phyloP scores from a whole-genome alignment of 2,113 vertebrate species.

The Parus major region DNA sequence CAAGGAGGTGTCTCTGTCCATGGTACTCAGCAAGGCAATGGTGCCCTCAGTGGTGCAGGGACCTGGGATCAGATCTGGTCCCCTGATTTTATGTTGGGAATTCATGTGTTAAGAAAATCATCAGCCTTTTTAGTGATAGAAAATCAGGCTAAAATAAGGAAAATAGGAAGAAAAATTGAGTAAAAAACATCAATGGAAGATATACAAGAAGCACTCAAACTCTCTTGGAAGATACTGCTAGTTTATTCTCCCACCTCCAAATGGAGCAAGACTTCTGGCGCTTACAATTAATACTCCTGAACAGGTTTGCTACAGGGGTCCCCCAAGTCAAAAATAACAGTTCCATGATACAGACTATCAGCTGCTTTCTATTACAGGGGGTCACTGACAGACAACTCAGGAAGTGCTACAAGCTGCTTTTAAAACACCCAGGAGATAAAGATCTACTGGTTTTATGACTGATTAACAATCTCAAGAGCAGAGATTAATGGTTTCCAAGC shows the following conservation, averaged over 20 bases:
- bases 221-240: background rate
- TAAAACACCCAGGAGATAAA: conserved; percentile 49
- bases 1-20: conserved; percentile 8
- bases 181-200: background rate
- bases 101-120: background rate
- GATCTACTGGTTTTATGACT: conserved; percentile 16
- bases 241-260: background rate
- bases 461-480: conserved; percentile 32
- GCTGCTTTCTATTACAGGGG: conserved; percentile 31
- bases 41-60: background rate
- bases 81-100: accelerated
- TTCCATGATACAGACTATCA: background rate
- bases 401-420: conserved; percentile 26
- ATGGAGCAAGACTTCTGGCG: background rate
- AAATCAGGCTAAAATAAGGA: background rate
- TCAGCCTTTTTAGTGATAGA: background rate
- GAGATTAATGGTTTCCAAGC: conserved; percentile 31
- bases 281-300: background rate
- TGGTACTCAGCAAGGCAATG: background rate
- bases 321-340: background rate
- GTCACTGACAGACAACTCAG: conserved; percentile 8
- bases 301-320: background rate
- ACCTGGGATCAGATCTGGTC: accelerated
- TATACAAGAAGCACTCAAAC: background rate
- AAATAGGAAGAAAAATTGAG: background rate